A percentile compares a stretch with the other conserved stretches of the same genome.
Conservation (phyloP, 92 coral and sea anemone genomes). For the Bergia sp. region DNA sequence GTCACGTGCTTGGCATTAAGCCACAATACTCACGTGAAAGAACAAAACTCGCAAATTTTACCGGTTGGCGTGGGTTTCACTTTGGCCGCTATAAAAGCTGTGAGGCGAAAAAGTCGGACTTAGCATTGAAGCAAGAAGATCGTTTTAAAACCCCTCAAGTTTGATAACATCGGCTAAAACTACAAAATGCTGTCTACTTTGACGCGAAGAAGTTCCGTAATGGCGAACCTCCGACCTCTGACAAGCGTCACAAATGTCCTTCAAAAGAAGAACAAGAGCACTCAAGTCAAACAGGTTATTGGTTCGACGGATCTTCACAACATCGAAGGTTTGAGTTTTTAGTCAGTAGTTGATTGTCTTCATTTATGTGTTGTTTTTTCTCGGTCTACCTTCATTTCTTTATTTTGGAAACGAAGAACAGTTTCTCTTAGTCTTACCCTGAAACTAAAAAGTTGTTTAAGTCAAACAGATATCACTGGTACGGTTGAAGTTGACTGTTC, state of each 20-base stretch:
- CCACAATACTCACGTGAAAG: conserved; percentile 6
- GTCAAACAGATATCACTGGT: no score
- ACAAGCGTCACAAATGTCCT: conserved; percentile 38
- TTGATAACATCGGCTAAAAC: background rate
- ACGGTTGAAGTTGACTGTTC: no score
- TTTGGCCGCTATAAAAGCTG: background rate
- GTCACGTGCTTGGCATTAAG: conserved; percentile 18
- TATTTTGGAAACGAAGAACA: no score
- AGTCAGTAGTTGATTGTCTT: background rate
- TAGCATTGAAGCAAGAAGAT: background rate
- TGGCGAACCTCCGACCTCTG: conserved; percentile 53
- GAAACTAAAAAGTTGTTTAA: background rate
- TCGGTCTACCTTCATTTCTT: background rate
- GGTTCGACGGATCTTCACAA: conserved; percentile 28
- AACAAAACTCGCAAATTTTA: background rate
- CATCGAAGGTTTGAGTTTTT: conserved; percentile 27
- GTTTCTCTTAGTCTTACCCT: background rate
- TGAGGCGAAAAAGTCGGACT: background rate
- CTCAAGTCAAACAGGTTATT: background rate
- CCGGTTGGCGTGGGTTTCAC: background rate
- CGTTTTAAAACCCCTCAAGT: background rate
- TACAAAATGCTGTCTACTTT: conserved; percentile 62
- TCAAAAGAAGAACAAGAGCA: conserved; percentile 12
- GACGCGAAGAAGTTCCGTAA: conserved; percentile 47
- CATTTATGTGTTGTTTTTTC: background rate